Percentiles rank a stretch among this genome's conserved stretches.
Conservation (phyloP, 2,113 vertebrate genomes). For the Bufo bufo region DNA sequence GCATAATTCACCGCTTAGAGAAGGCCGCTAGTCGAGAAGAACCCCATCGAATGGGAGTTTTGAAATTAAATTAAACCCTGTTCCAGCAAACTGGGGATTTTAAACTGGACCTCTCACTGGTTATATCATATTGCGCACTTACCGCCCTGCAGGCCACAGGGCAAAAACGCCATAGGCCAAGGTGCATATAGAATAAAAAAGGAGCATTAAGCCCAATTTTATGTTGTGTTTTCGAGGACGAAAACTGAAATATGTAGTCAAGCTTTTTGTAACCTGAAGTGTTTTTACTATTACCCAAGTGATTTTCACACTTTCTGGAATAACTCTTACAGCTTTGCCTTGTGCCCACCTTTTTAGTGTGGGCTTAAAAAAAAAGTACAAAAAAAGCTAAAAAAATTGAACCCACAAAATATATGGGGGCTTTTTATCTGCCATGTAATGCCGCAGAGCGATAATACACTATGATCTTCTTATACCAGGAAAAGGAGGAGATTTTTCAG, state of each 20-base stretch:
- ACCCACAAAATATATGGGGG: constrained; percentile 83
- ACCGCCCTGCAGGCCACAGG: constrained; percentile 93
- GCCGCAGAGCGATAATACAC: constrained; percentile 89
- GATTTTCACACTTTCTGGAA: constrained; percentile 93
- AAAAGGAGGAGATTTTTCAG: constrained; percentile 80
- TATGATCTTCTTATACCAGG: constrained; percentile 89
- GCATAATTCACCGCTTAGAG: constrained; percentile 97
- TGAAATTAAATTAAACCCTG: constrained; percentile 77
- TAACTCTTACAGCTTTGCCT: constrained; percentile 99
- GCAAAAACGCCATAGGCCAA: constrained; percentile 94
- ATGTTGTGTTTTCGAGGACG: constrained; percentile 83
- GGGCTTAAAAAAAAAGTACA: constrained; percentile 75
- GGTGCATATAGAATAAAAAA: constrained; percentile 88
- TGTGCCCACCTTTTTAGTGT: constrained; percentile 83
- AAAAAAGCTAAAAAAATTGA: constrained; percentile 69
- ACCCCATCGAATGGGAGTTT: constrained; percentile 96
- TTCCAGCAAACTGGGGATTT: constrained; percentile 75
- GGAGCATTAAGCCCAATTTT: constrained; percentile 83
- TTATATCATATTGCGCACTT: constrained; percentile 92
- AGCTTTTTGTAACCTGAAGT: constrained; percentile 89
- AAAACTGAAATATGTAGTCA: constrained; percentile 83
- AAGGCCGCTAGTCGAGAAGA: constrained; percentile 95
- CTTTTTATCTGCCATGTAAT: constrained; percentile 89
- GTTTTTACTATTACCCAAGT: constrained; percentile 89
- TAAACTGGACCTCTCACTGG: constrained; percentile 79